Conservation (phyloP, 2,888 invertebrate genomes). For the Agrochola macilenta region DNA sequence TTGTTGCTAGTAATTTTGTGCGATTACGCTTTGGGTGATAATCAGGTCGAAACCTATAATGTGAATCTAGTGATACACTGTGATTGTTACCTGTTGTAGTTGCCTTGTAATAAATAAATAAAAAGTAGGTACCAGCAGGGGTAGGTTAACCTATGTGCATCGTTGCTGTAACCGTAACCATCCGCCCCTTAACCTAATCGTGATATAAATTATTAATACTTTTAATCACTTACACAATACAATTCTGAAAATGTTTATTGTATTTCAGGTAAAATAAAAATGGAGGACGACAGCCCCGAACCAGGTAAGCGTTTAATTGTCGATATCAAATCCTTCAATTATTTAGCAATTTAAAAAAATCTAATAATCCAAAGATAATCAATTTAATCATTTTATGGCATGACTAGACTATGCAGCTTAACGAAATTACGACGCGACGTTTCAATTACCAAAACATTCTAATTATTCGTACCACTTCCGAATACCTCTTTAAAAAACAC, state of each 20-base stretch:
- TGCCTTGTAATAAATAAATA: no score
- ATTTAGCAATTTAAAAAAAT: no score
- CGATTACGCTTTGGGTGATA: no score
- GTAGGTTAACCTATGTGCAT: no score
- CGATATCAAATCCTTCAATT: background rate
- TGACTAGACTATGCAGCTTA: background rate
- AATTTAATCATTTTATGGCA: conserved; percentile 19
- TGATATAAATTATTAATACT: background rate
- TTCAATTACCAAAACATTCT: background rate
- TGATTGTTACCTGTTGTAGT: no score
- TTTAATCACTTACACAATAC: background rate
- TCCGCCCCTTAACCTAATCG: no score
- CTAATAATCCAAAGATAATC: background rate
- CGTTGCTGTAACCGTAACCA: no score
- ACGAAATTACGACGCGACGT: background rate
- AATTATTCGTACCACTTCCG: background rate
- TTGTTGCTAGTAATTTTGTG: no score
- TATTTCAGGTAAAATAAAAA: conserved; percentile 22
- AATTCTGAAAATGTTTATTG: background rate
- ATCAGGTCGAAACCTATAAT: no score
- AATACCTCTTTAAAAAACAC: background rate
- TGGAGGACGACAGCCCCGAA: conserved; percentile 34
- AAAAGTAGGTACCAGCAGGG: no score
- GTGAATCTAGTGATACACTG: no score
- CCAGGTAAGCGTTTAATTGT: conserved; percentile 22